Conservation (phyloP, 2,888 invertebrate species). For the Drosophila melanosoma region DNA sequence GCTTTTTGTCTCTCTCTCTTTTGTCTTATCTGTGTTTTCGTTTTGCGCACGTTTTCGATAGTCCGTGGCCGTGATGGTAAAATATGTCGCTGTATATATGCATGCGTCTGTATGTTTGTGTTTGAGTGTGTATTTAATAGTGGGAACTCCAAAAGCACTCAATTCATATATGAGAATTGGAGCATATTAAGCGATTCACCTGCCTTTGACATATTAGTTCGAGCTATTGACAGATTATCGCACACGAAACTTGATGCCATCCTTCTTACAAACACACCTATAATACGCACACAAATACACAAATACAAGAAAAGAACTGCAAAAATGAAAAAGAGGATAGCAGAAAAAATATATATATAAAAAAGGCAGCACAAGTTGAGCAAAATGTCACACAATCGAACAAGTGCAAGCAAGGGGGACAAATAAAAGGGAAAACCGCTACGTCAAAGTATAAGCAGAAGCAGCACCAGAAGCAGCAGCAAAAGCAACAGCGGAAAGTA, state of each 20-base stretch:
- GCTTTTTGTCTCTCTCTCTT: slow-evolving; percentile 33
- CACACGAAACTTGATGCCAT: slow-evolving; percentile 1
- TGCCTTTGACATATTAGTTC: slow-evolving; percentile 37
- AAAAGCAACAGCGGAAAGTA: slow-evolving; percentile 26
- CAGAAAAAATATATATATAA: neutral
- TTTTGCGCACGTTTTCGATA: slow-evolving; percentile 75
- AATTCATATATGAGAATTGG: slow-evolving; percentile 38
- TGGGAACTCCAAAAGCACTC: slow-evolving; percentile 1
- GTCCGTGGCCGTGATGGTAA: slow-evolving; percentile 47
- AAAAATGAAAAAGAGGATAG: neutral
- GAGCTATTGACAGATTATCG: slow-evolving; percentile 26
- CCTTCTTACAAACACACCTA: slow-evolving; percentile 4
- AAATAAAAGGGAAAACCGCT: slow-evolving; percentile 18
- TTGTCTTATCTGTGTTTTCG: slow-evolving; percentile 73
- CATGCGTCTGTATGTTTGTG: slow-evolving; percentile 2
- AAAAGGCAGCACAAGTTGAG: slow-evolving; percentile 23
- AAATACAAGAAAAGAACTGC: neutral
- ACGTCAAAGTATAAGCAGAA: slow-evolving; percentile 5
- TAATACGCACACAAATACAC: neutral
- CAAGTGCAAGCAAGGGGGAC: slow-evolving; percentile 58
- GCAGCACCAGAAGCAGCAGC: slow-evolving; percentile 3
- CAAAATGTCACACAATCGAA: slow-evolving; percentile 51
- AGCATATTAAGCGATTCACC: slow-evolving; percentile 55
- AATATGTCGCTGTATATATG: slow-evolving; percentile 42
- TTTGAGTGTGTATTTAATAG: slow-evolving; percentile 1